Base-by-base conservation (phyloP, 2,888 invertebrate species). In the Philaethria dido region DNA sequence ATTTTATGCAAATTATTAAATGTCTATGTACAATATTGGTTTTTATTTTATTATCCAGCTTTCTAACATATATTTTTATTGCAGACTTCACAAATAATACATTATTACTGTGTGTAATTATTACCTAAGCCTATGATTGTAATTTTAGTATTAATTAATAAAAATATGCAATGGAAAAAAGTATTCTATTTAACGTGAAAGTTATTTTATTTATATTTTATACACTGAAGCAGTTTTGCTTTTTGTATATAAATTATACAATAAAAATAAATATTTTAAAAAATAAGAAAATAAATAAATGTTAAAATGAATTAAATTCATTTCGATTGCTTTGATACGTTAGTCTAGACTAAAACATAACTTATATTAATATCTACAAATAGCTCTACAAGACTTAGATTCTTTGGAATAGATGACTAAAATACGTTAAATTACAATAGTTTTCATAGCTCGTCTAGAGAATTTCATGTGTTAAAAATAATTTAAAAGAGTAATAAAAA, bases 241-340 rank as follows among this genome's bases (percentile, higher is more conserved):
- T 9, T 20, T 20, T 3, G 11, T 42, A 42, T 42, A 42, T 55
- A n/a, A 18, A 20, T 14, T 3, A 39, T 20, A 39, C 6, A 36
- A 18, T n/a, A 13, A 9, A 16, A 9, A 16, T 25, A 33, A 9
- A 36, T 16, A 42, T 44, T 57, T 13, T 48, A 55, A 55, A 61
- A 13, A 42, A 20, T 48, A 42, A n/a, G n/a, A n/a, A n/a, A n/a
- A n/a, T n/a, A n/a, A 47, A 66, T 48, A 39, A 16, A 25, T 64
- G 57, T 44, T 48, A 54, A 67, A 62, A 78, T 83, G 82, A 84
- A 84, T 84, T 78, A 69, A 69, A 84, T 84, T 83, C 82, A 70
- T 57, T 50, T 68, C 18, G 22, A 81, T 84, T 83, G 80, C 79
- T 81, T 81, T 52, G 47, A 69, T 69, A 70, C 61, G 52, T 61